Evolutionary conservation across 2,888 invertebrate genomes (phyloP), one percentile per base, ranked within the genome.

Genomic region (Mythimna pallens): DNA sequence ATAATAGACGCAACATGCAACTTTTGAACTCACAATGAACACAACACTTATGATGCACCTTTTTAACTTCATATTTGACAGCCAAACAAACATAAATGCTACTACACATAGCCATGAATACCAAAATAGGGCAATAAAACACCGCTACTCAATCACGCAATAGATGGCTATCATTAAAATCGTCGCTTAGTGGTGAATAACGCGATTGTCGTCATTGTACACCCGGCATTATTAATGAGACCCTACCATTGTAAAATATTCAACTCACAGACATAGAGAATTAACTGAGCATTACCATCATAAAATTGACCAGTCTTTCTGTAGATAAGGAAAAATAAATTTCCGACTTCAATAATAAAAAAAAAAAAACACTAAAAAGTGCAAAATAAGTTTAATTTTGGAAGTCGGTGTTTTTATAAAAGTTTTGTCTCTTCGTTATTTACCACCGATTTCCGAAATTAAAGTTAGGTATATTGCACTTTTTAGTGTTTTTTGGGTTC

Each of bases 221-320:
- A 72, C 77, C 75, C 70, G 65, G 74, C 57, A 78, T 86, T 88
- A 89, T 90, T 85, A 89, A 89, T 89, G 89, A 80, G 76, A 40
- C 73, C 59, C 52, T 55, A 10, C 52, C 34, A 55, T 58, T 50
- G 68, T 78, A 62, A 83, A 83, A 84, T 84, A 78, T 82, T 73
- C 68, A 55, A 71, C 12, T 30, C 65, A 40, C 22, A 61, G 22
- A 61, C 61, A 17, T 61, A 22, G 61, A 61, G 61, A 14, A 59
- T 59, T n/a, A 14, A 40, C 7, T 59, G 59, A 59, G 36, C 8
- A 7, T 9, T 20, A 30, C 43, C 17, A 1, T 47, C 20, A 7
- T 3, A 47, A 17, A 5, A 17, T 20, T 4, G 14, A 34, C 5
- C 34, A 12, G 2, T 36, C 36, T 9, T 36, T 36, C 6, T 36